Conservation (phyloP, 2,888 invertebrate species). For the Chaetogeoica ovagalla region DNA sequence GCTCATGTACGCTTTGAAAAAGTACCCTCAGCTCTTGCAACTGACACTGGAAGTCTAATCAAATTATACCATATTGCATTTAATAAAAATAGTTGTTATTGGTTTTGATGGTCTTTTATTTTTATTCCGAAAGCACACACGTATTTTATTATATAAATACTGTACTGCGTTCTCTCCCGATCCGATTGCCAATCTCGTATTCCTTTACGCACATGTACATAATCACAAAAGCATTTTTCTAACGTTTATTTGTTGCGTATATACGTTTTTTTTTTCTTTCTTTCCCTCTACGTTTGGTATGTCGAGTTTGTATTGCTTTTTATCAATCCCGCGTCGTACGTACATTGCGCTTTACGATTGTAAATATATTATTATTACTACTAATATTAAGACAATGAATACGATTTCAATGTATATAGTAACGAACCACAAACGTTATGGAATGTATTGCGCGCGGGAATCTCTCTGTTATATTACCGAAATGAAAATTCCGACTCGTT, state of each 20-base stretch:
- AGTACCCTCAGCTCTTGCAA: too few relatives aligned
- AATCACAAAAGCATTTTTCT: neutral
- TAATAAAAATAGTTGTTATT: too few relatives aligned
- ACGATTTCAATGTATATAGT: neutral
- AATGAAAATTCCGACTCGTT: neutral
- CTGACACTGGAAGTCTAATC: too few relatives aligned
- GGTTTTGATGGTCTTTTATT: too few relatives aligned
- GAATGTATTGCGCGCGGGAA: constrained; percentile 14
- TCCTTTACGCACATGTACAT: neutral
- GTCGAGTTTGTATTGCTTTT: neutral
- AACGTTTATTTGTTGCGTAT: neutral
- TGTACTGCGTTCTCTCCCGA: neutral
- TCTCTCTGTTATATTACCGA: constrained; percentile 28
- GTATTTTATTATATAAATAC: too few relatives aligned
- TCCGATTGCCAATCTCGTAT: neutral
- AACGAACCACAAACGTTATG: too few relatives aligned
- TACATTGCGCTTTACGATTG: neutral
- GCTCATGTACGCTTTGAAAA: too few relatives aligned
- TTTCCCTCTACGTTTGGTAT: neutral
- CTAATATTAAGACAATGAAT: neutral
- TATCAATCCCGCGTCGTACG: neutral
- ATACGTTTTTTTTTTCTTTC: neutral
- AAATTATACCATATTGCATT: too few relatives aligned
- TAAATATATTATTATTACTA: neutral
- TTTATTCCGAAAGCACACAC: too few relatives aligned